Conservation (phyloP, 2,888 invertebrate genomes). For the Conops quadrifasciatus region DNA sequence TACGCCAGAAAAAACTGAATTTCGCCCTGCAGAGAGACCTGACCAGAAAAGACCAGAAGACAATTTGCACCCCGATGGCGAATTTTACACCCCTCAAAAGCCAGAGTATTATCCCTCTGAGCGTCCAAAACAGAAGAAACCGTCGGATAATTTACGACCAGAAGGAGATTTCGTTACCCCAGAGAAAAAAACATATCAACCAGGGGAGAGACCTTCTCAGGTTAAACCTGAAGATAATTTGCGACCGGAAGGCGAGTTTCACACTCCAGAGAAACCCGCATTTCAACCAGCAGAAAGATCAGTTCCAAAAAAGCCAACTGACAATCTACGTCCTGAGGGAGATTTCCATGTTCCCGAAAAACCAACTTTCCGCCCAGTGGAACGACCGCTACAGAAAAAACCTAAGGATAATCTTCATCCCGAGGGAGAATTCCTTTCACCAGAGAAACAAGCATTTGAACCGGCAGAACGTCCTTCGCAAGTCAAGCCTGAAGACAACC, state of each 20-base stretch:
- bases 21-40: slow-evolving; percentile 66
- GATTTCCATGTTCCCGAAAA: slow-evolving; percentile 67
- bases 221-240: slow-evolving; percentile 68
- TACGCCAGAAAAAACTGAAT: slow-evolving; percentile 44
- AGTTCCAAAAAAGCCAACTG: slow-evolving; percentile 63
- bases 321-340: slow-evolving; percentile 70
- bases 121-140: slow-evolving; percentile 65
- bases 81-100: slow-evolving; percentile 51
- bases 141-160: slow-evolving; percentile 66
- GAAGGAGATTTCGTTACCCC: slow-evolving; percentile 67
- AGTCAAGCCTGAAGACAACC: slow-evolving; percentile 69
- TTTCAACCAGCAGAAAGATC: slow-evolving; percentile 67
- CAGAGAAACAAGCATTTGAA: slow-evolving; percentile 58
- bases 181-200: slow-evolving; percentile 66
- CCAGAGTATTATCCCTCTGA: slow-evolving; percentile 63
- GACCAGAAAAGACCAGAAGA: slow-evolving; percentile 66
- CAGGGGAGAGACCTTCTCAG: slow-evolving; percentile 65
- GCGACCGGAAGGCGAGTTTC: slow-evolving; percentile 66
- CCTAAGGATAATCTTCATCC: slow-evolving; percentile 68
- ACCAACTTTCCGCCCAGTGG: slow-evolving; percentile 67
- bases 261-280: slow-evolving; percentile 60
- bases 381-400: slow-evolving; percentile 62
- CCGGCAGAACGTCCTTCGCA: slow-evolving; percentile 63
- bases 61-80: slow-evolving; percentile 58
- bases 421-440: slow-evolving; percentile 66